Base-by-base conservation (phyloP, 92 coral and sea anemone species). In the Zoanthus sansibaricus region DNA sequence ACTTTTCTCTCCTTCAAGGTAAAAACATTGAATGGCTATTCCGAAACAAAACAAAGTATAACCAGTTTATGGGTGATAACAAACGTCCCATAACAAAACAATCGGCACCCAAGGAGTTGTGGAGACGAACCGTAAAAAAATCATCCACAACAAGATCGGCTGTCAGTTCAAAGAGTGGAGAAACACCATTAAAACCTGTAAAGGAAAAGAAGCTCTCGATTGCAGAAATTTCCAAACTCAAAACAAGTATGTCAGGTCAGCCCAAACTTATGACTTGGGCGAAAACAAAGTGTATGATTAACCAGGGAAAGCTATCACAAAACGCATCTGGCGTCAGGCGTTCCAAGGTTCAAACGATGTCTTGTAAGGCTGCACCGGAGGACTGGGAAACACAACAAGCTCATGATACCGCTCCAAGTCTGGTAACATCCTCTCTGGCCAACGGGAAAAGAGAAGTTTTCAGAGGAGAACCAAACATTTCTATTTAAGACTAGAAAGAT, bases 1-100 rank as follows among this genome's bases (percentile, higher is more conserved):
- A 79, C 15, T 79, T 79, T 79, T 64, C 84, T 14, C n/a, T 20
- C 42, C 73, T 79, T 64, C 55, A 46, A 7, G 59, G 33, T n/a
- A 51, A 80, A 6, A 25, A 66, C 1, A 25, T 17, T 42, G 85
- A 66, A 1, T 13, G 47, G 75, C 11, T 80, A 8, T 25, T 46
- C 13, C 44, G 7, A 12, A 67, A 80, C 25, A 45, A 67, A 68
- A 48, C 75, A 9, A 66, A 80, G 31, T 67, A 62, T 46, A 33
- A 80, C 15, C 47, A 80, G 11, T 16, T 80, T 25, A 12, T 15
- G 4, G 72, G 51, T 13, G 71, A 59, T 17, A 62, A 16, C 42
- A 56, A 16, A 49, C 10, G 6, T 62, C 33, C 75, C 17, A 16
- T 7, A 5, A 3, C 10, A 21, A 76, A 30, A 44, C 17, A 13